Conservation (phyloP, 2,888 invertebrate genomes). For the Parthenolecanium corni region DNA sequence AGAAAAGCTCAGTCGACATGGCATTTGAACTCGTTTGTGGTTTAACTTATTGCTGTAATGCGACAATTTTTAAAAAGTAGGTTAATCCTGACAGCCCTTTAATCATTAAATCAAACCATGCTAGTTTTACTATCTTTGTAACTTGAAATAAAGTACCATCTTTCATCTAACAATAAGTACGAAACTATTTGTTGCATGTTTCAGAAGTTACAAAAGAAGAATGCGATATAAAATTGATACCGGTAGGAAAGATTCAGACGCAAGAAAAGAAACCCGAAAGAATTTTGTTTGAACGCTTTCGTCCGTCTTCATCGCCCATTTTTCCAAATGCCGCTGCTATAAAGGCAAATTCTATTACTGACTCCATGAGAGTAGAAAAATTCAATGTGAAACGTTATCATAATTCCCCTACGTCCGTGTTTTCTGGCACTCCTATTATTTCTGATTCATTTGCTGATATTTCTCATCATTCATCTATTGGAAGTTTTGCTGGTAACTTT, state of each 20-base stretch:
- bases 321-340: not conserved
- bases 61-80: too few relatives aligned
- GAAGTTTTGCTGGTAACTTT: slow-evolving; percentile 7
- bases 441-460: not conserved
- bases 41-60: too few relatives aligned
- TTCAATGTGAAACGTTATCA: not conserved
- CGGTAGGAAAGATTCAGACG: not conserved
- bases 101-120: too few relatives aligned
- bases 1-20: too few relatives aligned
- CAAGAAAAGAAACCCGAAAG: not conserved
- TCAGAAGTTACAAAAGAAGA: not conserved
- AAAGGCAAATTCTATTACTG: not conserved
- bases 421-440: slow-evolving; percentile 9
- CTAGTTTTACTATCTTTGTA: too few relatives aligned
- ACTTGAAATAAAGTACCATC: not conserved
- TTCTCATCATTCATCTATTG: not conserved
- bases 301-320: slow-evolving; percentile 3
- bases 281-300: slow-evolving; percentile 15
- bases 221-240: not conserved
- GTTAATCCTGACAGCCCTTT: too few relatives aligned
- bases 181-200: not conserved
- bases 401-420: slow-evolving; percentile 3
- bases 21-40: too few relatives aligned
- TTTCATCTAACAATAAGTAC: not conserved
- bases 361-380: slow-evolving; percentile 5